Conservation (phyloP, 2,113 vertebrate genomes). For the Pterophyllum scalare region DNA sequence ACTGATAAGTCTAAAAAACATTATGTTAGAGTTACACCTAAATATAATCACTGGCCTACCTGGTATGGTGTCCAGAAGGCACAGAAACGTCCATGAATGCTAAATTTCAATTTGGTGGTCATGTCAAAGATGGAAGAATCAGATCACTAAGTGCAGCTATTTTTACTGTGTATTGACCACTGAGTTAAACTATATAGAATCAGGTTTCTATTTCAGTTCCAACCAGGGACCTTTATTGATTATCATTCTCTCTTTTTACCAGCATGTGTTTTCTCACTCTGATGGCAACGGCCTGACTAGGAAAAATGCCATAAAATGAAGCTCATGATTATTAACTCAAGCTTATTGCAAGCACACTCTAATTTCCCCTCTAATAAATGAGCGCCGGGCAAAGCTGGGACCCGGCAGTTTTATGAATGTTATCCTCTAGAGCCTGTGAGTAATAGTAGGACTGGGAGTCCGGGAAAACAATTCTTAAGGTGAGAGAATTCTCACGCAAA, state of each 20-base stretch:
- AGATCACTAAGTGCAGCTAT: too few species aligned
- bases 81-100: too few species aligned
- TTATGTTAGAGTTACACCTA: too few species aligned
- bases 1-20: too few species aligned
- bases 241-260: background rate
- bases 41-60: too few species aligned
- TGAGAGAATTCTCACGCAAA: constrained; percentile 41
- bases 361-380: constrained; percentile 12
- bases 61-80: too few species aligned
- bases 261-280: background rate
- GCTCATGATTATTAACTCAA: background rate
- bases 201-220: background rate
- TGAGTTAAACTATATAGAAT: background rate
- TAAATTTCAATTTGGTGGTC: too few species aligned
- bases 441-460: constrained; percentile 38
- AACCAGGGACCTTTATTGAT: background rate
- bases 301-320: background rate
- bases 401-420: constrained; percentile 3
- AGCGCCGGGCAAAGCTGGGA: background rate
- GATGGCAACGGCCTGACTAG: background rate
- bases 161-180: too few species aligned
- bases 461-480: constrained; percentile 41
- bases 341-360: constrained; percentile 1
- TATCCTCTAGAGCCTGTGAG: constrained; percentile 25
- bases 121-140: too few species aligned